Base-by-base conservation (phyloP, 2,888 invertebrate species). In the Pandemis heparana region DNA sequence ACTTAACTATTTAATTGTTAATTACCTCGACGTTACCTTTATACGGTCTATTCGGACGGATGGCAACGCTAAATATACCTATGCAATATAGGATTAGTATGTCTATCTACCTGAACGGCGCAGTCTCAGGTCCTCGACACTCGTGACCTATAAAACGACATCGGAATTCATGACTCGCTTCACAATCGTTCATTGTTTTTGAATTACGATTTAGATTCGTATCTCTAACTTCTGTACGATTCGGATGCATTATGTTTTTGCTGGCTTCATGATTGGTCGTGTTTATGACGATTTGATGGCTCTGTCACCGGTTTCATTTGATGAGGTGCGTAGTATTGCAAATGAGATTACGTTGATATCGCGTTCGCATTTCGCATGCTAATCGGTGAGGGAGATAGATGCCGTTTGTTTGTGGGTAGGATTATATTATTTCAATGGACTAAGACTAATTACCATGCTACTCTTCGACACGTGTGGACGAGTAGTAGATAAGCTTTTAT, bases 141-240 rank as follows among this genome's bases (percentile, higher is more conserved):
- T 48, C 38, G 12, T 61, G 53, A 62, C 71, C 38, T 32, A 68
- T 41, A 61, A 66, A 71, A 51, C 48, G 32, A 18, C 18, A 67
- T 62, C 56, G 23, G 46, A 67, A 72, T 72, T 67, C 67, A 38
- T 38, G 61, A 46, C 62, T 39, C 41, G 43, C 23, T 18, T 12
- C 46, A 46, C 67, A 63, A 64, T 51, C 71, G 32, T 70, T 60
- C 32, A 63, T 70, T 60, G 53, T 68, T 39, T 43, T 56, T 18
- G 53, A 39, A 56, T n/a, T 8, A 48, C 14, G 5, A 18, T 53
- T 59, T 18, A 18, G 72, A 67, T 62, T 63, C 32, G 62, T 67
- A 68, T 72, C 67, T 46, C 23, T 51, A 23, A 18, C 10, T 4
- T 41, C 18, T 12, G n/a, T 62, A 62, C 48, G 41, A 23, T 69